Percentiles rank a stretch among this genome's conserved stretches.
These are phyloP conservation scores for Pangasius mekongensis DNA, from an alignment of 2,797 vertebrate species.

Conservation along the genomic window DNA sequence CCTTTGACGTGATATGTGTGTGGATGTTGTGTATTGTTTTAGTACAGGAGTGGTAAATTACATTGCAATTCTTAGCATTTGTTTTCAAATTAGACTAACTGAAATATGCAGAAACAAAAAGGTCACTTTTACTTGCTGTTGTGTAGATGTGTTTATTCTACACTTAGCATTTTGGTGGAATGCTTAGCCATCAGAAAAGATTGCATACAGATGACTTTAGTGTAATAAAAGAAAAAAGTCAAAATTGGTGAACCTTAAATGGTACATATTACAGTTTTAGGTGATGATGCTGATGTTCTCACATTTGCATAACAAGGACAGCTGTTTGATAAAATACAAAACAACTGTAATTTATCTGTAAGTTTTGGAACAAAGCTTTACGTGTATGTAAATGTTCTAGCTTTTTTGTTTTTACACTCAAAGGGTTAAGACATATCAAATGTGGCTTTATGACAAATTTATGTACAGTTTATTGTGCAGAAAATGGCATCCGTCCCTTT, in stretches of 20 bases:
- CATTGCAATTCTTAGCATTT: conserved; percentile 35
- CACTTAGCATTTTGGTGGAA: conserved; percentile 57
- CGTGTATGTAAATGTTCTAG: conserved; percentile 25
- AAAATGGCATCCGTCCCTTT: conserved; percentile 56
- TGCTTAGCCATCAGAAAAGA: conserved; percentile 41
- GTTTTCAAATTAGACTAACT: conserved; percentile 39
- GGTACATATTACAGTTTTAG: not conserved
- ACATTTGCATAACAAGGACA: conserved; percentile 15
- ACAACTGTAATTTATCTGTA: not conserved
- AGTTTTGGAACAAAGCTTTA: not conserved
- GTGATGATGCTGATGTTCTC: conserved; percentile 29
- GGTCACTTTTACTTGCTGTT: conserved; percentile 46
- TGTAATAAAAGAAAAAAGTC: conserved; percentile 40
- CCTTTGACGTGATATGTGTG: not conserved
- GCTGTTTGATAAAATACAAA: conserved; percentile 14
- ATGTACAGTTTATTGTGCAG: conserved; percentile 33
- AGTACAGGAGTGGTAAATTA: not conserved
- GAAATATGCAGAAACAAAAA: conserved; percentile 43
- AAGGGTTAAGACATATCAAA: conserved; percentile 60
- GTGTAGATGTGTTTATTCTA: conserved; percentile 51
- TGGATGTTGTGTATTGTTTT: not conserved
- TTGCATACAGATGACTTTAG: conserved; percentile 57
- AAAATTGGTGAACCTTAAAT: conserved; percentile 40
- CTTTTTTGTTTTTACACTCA: conserved; percentile 53
- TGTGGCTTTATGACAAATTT: conserved; percentile 15